Evolutionary conservation across 2,797 vertebrate genomes (phyloP), one percentile per base, ranked within the genome.

Genomic region (Apodemus agrarius): DNA sequence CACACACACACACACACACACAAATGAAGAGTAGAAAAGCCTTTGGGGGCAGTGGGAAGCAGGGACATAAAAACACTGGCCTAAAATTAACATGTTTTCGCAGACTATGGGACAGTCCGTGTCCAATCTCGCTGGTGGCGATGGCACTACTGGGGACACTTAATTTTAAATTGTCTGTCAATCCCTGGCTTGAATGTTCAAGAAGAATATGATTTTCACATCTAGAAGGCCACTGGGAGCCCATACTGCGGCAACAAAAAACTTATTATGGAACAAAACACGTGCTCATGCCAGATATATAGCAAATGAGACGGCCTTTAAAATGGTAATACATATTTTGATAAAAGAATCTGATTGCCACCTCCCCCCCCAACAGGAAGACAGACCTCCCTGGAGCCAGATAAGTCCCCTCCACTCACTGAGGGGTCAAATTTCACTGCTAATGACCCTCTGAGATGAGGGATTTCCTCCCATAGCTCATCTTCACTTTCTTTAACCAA

Each of bases 161-260:
- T 97, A 97, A 95, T 82, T 95, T 94, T 83, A 92, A 95, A 97
- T 89, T 94, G 76, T 61, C 85, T 96, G 91, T 90, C 94, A 93
- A 87, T 96, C 83, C 94, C 59, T 93, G 63, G 22, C 96, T 96
- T 96, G 96, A 89, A 81, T 96, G 94, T 97, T 96, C 93, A 96
- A 93, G 43, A 96, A 95, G 97, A 98, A 91, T 57, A 85, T n/a
- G n/a, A 95, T 98, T 98, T 96, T 97, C 84, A 97, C 92, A 97
- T 98, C 97, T 97, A 98, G 96, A 91, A 98, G 97, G 97, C 94
- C 96, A 96, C 96, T 97, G 94, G 97, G 97, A 98, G 78, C 59
- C 82, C 95, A 97, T 88, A 46, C 17, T 57, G 74, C 84, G 95
- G 95, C 91, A 90, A 94, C 16, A 52, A 72, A 52, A 54, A 17